phyloP scores from a whole-genome alignment of 2,113 vertebrate species.

The Propithecus coquereli region DNA sequence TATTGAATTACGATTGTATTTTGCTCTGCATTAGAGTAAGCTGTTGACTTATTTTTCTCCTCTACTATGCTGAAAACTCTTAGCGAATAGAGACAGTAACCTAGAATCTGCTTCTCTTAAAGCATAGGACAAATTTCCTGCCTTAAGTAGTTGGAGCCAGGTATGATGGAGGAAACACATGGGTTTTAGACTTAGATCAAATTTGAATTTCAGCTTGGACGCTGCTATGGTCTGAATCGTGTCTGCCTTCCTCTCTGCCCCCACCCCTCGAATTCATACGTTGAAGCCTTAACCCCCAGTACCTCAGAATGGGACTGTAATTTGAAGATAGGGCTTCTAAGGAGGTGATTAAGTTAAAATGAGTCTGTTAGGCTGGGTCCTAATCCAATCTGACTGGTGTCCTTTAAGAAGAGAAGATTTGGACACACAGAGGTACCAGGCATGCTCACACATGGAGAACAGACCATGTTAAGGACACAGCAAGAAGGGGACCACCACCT shows the following conservation, averaged over 20 bases:
- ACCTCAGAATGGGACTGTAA: background rate
- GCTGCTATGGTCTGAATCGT: background rate
- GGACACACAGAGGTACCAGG: too few species aligned
- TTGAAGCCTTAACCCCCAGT: fast-evolving
- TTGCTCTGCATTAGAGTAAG: background rate
- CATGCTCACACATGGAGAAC: background rate
- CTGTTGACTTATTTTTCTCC: background rate
- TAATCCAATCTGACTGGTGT: background rate
- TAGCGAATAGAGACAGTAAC: background rate
- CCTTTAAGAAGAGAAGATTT: too few species aligned
- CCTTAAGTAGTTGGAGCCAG: background rate
- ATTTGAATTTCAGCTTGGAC: background rate
- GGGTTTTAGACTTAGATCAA: background rate
- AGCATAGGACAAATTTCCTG: background rate
- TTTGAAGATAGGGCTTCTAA: background rate
- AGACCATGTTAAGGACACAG: fast-evolving
- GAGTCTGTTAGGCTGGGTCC: background rate
- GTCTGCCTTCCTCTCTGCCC: background rate
- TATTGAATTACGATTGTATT: background rate
- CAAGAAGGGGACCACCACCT: fast-evolving
- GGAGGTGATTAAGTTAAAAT: background rate
- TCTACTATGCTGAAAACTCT: background rate
- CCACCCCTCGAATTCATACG: too few species aligned
- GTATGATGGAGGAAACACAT: fast-evolving
- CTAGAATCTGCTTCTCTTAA: background rate